phyloP scores from a whole-genome alignment of 37 sponge, comb jelly and placozoan species.

The Ephydatia muelleri region DNA sequence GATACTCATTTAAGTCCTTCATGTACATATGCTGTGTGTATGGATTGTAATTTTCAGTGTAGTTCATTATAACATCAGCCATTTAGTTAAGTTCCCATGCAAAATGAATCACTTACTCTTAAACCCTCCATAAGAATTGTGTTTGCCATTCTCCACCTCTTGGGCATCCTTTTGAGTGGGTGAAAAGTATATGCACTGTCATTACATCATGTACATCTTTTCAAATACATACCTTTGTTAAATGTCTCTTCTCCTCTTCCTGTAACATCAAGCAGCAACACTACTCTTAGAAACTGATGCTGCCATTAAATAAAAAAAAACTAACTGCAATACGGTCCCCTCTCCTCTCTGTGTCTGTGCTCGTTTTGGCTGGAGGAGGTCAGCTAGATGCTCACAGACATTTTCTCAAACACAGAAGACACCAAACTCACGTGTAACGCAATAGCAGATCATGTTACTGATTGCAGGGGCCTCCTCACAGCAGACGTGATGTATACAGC shows the following conservation, averaged over 20 bases:
- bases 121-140: neutral
- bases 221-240: neutral
- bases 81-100: no score
- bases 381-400: no score
- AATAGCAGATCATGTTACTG: neutral
- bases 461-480: neutral
- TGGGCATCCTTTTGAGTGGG: neutral
- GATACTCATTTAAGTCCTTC: no score
- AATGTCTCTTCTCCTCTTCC: neutral
- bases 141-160: neutral
- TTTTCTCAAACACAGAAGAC: no score
- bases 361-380: neutral
- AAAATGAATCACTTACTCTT: neutral
- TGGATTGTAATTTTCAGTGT: no score
- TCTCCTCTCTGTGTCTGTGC: neutral
- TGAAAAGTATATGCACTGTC: neutral
- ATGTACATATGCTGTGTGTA: no score
- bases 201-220: neutral
- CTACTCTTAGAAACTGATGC: no score
- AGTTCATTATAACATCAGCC: no score
- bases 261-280: neutral
- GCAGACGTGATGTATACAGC: neutral
- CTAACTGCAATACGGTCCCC: no score
- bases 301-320: no score
- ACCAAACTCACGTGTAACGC: neutral